Conservation (phyloP, 1,140 invertebrate genomes). For the Pararge aegeria region DNA sequence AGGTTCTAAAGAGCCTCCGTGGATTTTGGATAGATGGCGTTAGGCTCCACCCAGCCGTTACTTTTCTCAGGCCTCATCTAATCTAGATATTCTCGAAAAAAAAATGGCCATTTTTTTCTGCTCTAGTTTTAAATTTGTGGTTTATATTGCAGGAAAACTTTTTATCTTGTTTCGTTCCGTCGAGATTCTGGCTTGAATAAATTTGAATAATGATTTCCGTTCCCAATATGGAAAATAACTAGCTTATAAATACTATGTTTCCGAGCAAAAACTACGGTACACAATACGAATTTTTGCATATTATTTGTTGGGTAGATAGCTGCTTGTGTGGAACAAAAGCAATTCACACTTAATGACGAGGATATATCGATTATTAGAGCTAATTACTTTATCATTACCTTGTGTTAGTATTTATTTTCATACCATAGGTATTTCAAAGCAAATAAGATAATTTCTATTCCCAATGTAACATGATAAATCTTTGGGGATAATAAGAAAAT, state of each 20-base stretch:
- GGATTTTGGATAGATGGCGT: constrained; percentile 76
- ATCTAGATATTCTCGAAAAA: not conserved
- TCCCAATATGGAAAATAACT: constrained; percentile 17
- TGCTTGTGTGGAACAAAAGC: not conserved
- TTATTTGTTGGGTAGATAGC: not conserved
- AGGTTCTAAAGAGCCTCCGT: constrained; percentile 68
- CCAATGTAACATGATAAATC: not conserved
- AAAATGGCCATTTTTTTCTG: not conserved
- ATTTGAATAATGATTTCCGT: constrained; percentile 59
- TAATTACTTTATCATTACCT: not conserved
- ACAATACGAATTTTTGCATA: not conserved
- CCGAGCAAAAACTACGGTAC: not conserved
- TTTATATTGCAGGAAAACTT: not conserved
- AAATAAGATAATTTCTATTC: constrained; percentile 2
- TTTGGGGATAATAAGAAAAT: constrained; percentile 15
- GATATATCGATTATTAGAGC: not conserved
- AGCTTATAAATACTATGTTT: not conserved
- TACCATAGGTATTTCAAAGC: not conserved
- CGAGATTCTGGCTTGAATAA: constrained; percentile 49
- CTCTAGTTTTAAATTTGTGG: not conserved
- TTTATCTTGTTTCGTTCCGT: constrained; percentile 20
- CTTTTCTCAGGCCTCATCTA: constrained; percentile 2
- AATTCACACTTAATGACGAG: not conserved
- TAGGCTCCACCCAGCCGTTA: constrained; percentile 54
- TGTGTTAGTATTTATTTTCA: not conserved